These are phyloP conservation scores for Achatina immaculata DNA, from an alignment of 1,140 invertebrate genomes.

Conservation along the genomic window DNA sequence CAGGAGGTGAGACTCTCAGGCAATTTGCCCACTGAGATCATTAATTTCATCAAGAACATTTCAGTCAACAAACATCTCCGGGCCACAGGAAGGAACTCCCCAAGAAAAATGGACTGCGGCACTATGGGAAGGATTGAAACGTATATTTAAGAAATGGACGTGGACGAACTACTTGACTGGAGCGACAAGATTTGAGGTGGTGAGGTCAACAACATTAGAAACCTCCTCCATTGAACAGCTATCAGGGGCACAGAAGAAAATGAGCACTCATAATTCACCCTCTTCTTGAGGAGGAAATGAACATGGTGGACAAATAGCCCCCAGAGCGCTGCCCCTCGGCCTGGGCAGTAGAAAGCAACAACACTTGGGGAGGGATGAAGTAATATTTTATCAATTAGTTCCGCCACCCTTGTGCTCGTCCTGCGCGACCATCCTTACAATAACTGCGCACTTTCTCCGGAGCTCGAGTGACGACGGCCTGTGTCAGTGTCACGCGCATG, in stretches of 20 bases:
- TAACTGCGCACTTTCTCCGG: background rate
- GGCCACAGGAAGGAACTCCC: too few species aligned
- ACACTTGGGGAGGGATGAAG: slow-evolving; percentile 29
- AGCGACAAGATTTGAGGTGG: background rate
- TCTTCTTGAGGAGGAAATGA: slow-evolving; percentile 28
- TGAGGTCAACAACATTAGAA: slow-evolving; percentile 36
- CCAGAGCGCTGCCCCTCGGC: background rate
- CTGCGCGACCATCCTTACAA: background rate
- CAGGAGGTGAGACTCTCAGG: background rate
- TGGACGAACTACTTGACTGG: background rate
- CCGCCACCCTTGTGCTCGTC: background rate
- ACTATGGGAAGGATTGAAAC: background rate
- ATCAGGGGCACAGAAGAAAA: slow-evolving; percentile 22
- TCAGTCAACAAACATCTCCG: background rate
- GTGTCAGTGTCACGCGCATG: background rate
- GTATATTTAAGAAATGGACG: background rate
- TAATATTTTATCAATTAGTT: slow-evolving; percentile 41
- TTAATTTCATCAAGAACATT: background rate
- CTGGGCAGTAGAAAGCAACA: background rate
- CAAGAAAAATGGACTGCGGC: too few species aligned
- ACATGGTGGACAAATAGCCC: slow-evolving; percentile 33
- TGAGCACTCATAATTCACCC: slow-evolving; percentile 21
- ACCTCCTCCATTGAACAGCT: background rate
- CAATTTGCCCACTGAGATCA: slow-evolving; percentile 1
- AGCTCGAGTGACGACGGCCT: background rate